Percentiles rank a stretch among this genome's conserved stretches.
phyloP scores from a whole-genome alignment of 2,113 vertebrate genomes.

The Etheostoma spectabile region DNA sequence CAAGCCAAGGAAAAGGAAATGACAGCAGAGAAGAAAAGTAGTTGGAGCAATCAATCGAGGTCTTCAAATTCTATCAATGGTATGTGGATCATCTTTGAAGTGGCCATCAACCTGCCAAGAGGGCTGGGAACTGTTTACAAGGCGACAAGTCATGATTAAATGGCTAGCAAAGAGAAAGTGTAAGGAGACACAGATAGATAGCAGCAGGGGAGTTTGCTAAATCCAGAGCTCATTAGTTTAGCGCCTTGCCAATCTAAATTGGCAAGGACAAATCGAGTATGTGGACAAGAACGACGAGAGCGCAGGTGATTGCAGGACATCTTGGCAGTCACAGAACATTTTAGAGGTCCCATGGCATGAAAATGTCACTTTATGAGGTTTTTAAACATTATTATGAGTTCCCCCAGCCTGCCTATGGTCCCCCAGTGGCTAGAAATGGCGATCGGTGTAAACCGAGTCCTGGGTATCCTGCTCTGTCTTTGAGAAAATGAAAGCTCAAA shows the following conservation, averaged over 20 bases:
- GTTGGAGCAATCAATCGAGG: background rate
- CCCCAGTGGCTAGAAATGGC: too few species aligned
- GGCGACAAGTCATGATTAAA: conserved; percentile 38
- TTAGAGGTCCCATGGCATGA: background rate
- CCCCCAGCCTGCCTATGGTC: too few species aligned
- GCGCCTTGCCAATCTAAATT: conserved; percentile 28
- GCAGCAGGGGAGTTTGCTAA: conserved; percentile 13
- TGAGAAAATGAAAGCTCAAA: too few species aligned
- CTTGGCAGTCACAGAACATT: conserved; percentile 21
- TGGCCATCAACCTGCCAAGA: conserved; percentile 14
- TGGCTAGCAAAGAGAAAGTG: background rate
- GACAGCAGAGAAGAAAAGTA: background rate
- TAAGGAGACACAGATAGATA: conserved; percentile 20
- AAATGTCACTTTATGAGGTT: too few species aligned
- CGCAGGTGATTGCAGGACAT: conserved; percentile 6
- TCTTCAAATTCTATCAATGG: conserved; percentile 1
- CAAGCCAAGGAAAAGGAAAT: background rate
- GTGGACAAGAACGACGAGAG: background rate
- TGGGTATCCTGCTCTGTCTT: too few species aligned
- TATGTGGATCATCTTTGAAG: background rate
- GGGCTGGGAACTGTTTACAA: background rate
- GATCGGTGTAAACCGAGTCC: too few species aligned
- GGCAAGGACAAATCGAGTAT: background rate
- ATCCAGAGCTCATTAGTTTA: conserved; percentile 46
- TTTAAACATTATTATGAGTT: too few species aligned